Percentiles rank a stretch among this genome's conserved stretches.
phyloP scores from a whole-genome alignment of 2,113 vertebrate species.

The Passer domesticus region DNA sequence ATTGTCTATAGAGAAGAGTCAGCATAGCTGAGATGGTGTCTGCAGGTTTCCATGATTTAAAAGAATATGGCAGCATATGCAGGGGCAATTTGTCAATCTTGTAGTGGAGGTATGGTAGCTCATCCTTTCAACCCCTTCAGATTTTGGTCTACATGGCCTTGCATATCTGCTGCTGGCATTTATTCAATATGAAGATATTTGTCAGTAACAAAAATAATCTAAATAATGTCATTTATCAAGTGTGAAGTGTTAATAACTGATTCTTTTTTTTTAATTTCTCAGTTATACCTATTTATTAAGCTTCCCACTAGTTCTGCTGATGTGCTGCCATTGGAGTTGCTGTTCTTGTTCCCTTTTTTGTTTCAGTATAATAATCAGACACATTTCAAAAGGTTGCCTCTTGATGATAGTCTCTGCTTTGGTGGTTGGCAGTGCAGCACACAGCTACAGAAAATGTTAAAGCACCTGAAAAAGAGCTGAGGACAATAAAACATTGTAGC shows the following conservation, averaged over 20 bases:
- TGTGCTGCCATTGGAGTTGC: neutral
- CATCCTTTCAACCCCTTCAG: neutral
- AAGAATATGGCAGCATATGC: neutral
- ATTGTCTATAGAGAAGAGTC: neutral
- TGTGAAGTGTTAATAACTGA: neutral
- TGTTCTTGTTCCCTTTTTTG: neutral
- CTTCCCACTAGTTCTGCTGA: neutral
- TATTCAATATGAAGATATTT: neutral
- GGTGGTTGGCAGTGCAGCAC: neutral
- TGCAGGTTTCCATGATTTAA: neutral
- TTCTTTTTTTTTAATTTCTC: neutral
- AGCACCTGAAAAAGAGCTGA: neutral
- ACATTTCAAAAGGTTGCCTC: neutral
- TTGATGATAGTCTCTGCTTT: neutral
- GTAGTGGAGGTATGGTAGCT: neutral
- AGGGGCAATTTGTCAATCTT: neutral
- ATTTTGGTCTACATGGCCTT: neutral
- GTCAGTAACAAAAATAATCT: neutral
- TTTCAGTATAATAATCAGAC: neutral
- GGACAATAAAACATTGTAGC: neutral
- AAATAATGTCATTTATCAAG: neutral
- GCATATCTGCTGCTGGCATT: neutral
- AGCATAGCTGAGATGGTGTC: neutral
- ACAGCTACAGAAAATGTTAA: neutral
- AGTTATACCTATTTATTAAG: neutral